Evolutionary conservation across 2,797 vertebrate genomes (phyloP), one percentile per base, ranked within the genome.

Genomic region (Artibeus jamaicensis): DNA sequence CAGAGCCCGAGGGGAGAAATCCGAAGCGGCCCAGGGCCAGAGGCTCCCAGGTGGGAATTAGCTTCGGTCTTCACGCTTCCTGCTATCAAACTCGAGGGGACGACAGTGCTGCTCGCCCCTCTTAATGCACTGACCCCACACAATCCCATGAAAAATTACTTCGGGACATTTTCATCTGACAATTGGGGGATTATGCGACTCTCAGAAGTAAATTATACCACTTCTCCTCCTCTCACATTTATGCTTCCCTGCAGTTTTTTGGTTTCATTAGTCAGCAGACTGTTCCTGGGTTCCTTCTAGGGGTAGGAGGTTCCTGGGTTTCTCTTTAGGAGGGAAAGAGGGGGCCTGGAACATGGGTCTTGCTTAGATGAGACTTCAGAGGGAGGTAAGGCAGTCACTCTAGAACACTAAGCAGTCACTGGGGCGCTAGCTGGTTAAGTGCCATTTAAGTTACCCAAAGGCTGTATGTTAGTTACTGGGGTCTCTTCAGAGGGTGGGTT

Each of bases 81-180:
- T 88, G 39, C 0, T 16, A 10, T 2, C 81, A 50, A 89, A 74
- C 39, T 70, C 39, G 39, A 32, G 16, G 42, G 32, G 16, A 9
- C 22, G 77, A 53, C 32, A 26, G 14, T 53, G 55, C 84, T 3
- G 15, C 39, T 86, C 37, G 39, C 0, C 48, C 37, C 71, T 16
- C 46, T 95, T 91, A 94, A 93, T 86, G 96, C 86, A 83, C 46
- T 90, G 92, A 86, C 32, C 59, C 22, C 81, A 67, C 53, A 70
- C 65, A 94, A 89, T 68, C 39, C 32, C 39, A 93, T 88, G 84
- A 92, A 91, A 94, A 50, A 94, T 74, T 88, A 86, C 65, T 94
- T 57, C 85, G 68, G 48, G 44, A 73, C 70, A 77, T 88, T 97
- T 91, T 92, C 88, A 79, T 79, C 68, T 94, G 93, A 82, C 50